Conservation (phyloP, 2,797 vertebrate species). For the Gymnopithys bicolor region DNA sequence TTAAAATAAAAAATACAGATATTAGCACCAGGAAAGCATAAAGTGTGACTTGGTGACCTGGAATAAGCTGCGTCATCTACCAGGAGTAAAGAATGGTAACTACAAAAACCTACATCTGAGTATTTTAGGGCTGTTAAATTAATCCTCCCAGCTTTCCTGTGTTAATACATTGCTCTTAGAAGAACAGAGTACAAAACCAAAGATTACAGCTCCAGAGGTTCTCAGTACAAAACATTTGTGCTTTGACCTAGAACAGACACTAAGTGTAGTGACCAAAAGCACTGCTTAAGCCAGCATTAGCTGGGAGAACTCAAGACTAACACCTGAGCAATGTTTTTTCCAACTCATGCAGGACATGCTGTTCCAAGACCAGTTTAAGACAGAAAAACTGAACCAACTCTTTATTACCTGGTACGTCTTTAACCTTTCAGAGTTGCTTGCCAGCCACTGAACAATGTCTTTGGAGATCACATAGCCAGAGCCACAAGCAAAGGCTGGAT, state of each 20-base stretch:
- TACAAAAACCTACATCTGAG: neutral
- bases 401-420: slow-evolving; percentile 93
- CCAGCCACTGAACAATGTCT: slow-evolving; percentile 93
- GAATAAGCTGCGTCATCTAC: neutral
- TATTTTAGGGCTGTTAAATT: neutral
- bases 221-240: neutral
- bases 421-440: slow-evolving; percentile 87
- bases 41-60: neutral
- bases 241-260: neutral
- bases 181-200: neutral
- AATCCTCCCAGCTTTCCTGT: neutral
- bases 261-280: neutral
- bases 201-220: neutral
- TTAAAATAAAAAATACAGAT: neutral
- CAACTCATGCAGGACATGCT: neutral
- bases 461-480: slow-evolving; percentile 93
- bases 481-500: slow-evolving; percentile 96
- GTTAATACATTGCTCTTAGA: neutral
- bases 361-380: neutral
- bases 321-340: neutral
- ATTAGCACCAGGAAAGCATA: neutral
- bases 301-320: neutral
- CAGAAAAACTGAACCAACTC: neutral
- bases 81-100: neutral
- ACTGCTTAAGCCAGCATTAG: neutral